Evolutionary conservation across 2,113 vertebrate genomes (phyloP).

Genomic region (Cinclus cinclus): DNA sequence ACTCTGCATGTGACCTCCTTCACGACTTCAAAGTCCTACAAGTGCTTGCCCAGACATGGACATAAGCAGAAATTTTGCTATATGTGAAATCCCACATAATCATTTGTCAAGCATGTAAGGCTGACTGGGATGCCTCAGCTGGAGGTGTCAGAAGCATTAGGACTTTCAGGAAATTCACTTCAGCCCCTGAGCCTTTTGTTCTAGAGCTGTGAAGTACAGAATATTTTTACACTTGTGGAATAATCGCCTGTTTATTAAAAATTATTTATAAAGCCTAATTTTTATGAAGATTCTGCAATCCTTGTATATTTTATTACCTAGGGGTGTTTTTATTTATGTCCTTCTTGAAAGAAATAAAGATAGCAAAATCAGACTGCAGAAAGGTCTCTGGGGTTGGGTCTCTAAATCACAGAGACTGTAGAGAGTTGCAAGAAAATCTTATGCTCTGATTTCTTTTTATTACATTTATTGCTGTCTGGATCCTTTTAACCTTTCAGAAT

Average conservation of each 20-base stretch:
- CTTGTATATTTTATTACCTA: background rate
- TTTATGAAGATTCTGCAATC: background rate
- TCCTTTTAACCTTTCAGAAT: slow-evolving; percentile 20
- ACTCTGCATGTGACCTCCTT: background rate
- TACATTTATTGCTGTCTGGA: background rate
- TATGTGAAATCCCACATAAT: background rate
- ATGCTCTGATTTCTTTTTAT: background rate
- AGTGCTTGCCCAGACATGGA: background rate
- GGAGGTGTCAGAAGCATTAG: background rate
- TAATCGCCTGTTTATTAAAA: background rate
- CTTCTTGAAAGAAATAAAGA: background rate
- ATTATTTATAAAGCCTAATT: background rate
- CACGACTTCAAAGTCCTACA: background rate
- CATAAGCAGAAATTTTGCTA: background rate
- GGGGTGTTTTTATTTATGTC: background rate
- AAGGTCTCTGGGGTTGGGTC: background rate
- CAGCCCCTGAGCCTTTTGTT: background rate
- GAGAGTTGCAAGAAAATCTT: background rate
- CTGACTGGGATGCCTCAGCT: background rate
- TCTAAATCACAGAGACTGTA: background rate
- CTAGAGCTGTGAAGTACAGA: background rate
- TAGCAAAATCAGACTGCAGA: background rate
- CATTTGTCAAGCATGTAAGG: background rate
- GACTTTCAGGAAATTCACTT: background rate
- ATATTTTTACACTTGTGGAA: background rate